Base-by-base conservation (phyloP, 2,797 vertebrate species). In the Clarias pachynema region DNA sequence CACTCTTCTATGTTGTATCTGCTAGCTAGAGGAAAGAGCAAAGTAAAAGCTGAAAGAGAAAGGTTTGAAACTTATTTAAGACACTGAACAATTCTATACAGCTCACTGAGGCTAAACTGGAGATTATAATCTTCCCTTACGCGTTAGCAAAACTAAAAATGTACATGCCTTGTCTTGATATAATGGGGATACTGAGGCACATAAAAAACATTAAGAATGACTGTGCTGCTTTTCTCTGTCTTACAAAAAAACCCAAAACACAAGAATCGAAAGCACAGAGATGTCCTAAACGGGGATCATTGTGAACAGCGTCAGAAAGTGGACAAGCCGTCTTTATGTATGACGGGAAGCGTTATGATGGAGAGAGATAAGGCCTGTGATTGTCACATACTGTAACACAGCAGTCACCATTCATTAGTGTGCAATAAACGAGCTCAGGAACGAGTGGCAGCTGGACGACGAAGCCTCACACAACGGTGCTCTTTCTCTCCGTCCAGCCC, bases 301-400 rank as follows among this genome's bases (percentile, higher is more conserved):
- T 89, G 94, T 95, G 93, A 94, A 92, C 90, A 82, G 66, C 66
- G 24, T 6, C 95, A 95, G 92, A 92, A 86, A 93, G 81, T 91
- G 94, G 95, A 96, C 95, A 96, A 94, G 94, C 94, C 92, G 94
- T 94, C 95, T 96, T 95, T 95, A 95, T 96, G 91, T 95, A 95
- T 96, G 90, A 93, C 92, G 93, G 94, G 92, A 95, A 96, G 95
- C 95, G 94, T 96, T 95, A 96, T 94, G 94, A 93, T 92, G 94
- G 59, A 63, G 92, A 92, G 92, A 95, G 95, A 96, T 95, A 94
- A 95, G 95, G 94, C 93, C 92, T 93, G 90, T 93, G 93, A 96
- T 95, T 94, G 94, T 95, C 94, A 94, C 93, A 94, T 94, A 94
- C 96, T 95, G 95, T 95, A 95, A 94, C 93, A 96, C 95, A 96